Base-by-base conservation (phyloP, 2,797 vertebrate genomes). In the Loriculus beryllinus region DNA sequence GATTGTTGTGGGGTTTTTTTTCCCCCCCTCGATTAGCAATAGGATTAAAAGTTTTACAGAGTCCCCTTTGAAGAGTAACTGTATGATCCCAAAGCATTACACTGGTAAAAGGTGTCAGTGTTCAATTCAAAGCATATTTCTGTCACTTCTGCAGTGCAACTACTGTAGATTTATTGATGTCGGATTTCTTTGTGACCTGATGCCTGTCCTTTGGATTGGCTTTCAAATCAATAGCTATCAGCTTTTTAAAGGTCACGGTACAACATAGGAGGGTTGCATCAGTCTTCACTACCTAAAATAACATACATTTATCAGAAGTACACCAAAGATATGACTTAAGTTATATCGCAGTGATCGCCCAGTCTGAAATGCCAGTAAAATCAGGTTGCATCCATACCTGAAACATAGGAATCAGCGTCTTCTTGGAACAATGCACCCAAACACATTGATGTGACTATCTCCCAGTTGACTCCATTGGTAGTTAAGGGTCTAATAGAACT, bases 141-240 rank as follows among this genome's bases (percentile, higher is more conserved):
- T 86, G n/a, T 92, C 62, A 57, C 52, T 86, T 96, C 83, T 79
- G 16, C 76, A 47, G 57, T 71, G 51, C 29, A 28, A 22, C 62
- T 78, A 12, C 37, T 88, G 59, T 54, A 67, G 69, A 25, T 75
- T n/a, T 63, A 81, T 51, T 75, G 70, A 45, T 95, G 40, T 86
- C 42, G n/a, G 28, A 70, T 88, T 93, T 62, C 42, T 91, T 87
- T 64, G 62, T 86, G 67, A 56, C 57, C 70, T 71, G 52, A 47
- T 43, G 51, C 39, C 28, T 95, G 16, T 85, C 94, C 54, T 70
- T 83, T 81, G 75, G n/a, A 12, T 62, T 94, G 52, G 25, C 83
- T 92, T 57, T 96, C 45, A 92, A 60, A 88, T 76, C 88, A 80
- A 31, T 57, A 93, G n/a, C 63, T 82, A 31, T 86, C 47, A 95